Conservation (phyloP, 2,888 invertebrate species). For the Chalcis sispes region DNA sequence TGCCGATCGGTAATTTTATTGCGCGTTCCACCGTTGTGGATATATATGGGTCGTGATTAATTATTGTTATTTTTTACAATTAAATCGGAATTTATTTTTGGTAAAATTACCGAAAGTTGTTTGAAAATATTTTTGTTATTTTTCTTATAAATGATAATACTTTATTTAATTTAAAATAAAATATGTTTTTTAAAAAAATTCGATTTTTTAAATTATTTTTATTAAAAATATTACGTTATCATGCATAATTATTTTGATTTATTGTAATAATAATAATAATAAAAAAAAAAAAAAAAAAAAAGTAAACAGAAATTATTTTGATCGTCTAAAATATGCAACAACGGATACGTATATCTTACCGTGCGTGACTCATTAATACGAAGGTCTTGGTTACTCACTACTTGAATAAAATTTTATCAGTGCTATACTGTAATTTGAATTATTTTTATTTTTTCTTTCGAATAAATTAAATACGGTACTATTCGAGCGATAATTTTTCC, state of each 20-base stretch:
- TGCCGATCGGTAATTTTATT: too few relatives aligned
- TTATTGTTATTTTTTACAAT: too few relatives aligned
- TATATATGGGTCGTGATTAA: too few relatives aligned
- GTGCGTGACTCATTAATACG: not conserved
- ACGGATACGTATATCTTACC: not conserved
- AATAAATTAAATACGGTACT: too few relatives aligned
- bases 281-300: not conserved
- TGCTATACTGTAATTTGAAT: not conserved
- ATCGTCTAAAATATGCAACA: not conserved
- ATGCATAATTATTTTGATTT: not conserved
- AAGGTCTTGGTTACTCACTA: slow-evolving; percentile 6
- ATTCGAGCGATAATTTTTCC: too few relatives aligned
- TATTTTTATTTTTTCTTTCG: slow-evolving; percentile 1
- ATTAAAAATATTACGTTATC: not conserved
- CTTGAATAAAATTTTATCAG: slow-evolving; percentile 21
- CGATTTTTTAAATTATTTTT: not conserved
- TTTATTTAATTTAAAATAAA: too few relatives aligned
- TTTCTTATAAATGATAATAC: too few relatives aligned
- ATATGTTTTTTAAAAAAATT: not conserved
- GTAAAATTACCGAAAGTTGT: too few relatives aligned
- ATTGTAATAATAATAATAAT: not conserved
- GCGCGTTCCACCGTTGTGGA: too few relatives aligned
- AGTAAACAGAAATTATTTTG: not conserved
- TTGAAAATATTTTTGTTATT: too few relatives aligned
- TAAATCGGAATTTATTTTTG: too few relatives aligned